Evolutionary conservation across 2,888 invertebrate species (phyloP), one percentile per base, ranked within the genome.

Genomic region (Terebella lapidaria): DNA sequence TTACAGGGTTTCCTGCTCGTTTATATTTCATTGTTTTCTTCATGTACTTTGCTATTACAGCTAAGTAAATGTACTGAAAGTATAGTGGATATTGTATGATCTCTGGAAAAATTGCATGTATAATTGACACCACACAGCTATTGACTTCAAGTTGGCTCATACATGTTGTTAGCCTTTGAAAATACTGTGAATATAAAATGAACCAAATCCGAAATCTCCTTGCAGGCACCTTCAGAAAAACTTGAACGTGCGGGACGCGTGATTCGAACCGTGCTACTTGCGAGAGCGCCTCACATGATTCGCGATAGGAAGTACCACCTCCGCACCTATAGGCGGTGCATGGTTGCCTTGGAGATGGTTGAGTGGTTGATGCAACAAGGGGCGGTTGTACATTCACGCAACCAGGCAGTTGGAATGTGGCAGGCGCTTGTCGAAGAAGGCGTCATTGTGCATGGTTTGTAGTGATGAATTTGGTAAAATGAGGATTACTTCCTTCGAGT

Each of bases 401-500:
- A 85, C 66, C 88, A 89, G 76, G 89, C 89, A 56, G 86, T 87
- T 54, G 89, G 88, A 64, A 90, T 91, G 88, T 91, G 89, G 89
- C 91, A 91, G 78, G 88, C 88, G 0, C 81, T 91, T 57, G 82
- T 91, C 46, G 91, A 91, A 77, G 89, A 90, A 80, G 89, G 89
- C 53, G 86, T 90, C 63, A 84, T 91, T 66, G 84, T 86, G 56
- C 89, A 89, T 78, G 89, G 89, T 89, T 75, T 82, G 84, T 49
- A 18, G 35, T 10, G 35, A n/a, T n/a, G n/a, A n/a, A n/a, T n/a
- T n/a, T n/a, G n/a, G n/a, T n/a, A n/a, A n/a, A n/a, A n/a, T n/a
- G n/a, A n/a, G 42, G n/a, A n/a, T 35, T 10, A n/a, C n/a, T n/a
- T 35, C 42, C 42, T 35, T 15, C 5, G 49, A 10, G 49, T 18